Evolutionary conservation across 2,113 vertebrate species (phyloP), one percentile per base, ranked within the genome.

Genomic region (Hypomesus transpacificus): DNA sequence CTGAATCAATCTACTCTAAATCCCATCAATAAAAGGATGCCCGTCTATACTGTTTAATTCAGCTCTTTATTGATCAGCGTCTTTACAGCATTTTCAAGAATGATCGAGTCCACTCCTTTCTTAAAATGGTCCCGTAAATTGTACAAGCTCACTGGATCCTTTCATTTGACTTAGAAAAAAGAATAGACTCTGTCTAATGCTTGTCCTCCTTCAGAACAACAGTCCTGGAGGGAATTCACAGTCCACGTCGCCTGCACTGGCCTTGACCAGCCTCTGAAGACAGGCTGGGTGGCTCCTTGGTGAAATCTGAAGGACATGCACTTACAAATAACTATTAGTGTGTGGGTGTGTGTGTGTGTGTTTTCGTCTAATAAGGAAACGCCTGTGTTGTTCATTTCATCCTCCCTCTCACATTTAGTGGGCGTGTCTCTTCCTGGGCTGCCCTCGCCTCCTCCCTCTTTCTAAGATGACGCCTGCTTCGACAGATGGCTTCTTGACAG

Each of bases 221-320:
- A n/a, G 6, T 53, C 51, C 17, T 63, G 64, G 69, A 75, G 17
- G 59, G 34, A 14, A 28, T 62, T 51, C 66, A 63, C 22, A 50
- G 50, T 73, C 6, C 46, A 8, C 3, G 53, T 67, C 65, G 31
- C 39, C 24, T 58, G 54, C 57, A n/a, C 63, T 51, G 28, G 18
- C 65, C 65, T 51, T 51, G 52, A 66, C 28, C 60, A 51, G 59
- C 18, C 70, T 70, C 22, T 21, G 17, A 31, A 14, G 16, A 21
- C 28, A 21, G 34, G 60, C 6, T 53, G 59, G 60, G 17, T 46
- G 54, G 54, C 22, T 71, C 62, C 62, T 65, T 13, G 62, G 52
- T 67, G 65, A 68, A 75, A 72, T 54, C 63, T 46, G 66, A 75
- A 74, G 71, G 51, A 51, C 74, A 63, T 51, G 46, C 34, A 18